Conservation (phyloP, 2,113 vertebrate species). For the Spea bombifrons region DNA sequence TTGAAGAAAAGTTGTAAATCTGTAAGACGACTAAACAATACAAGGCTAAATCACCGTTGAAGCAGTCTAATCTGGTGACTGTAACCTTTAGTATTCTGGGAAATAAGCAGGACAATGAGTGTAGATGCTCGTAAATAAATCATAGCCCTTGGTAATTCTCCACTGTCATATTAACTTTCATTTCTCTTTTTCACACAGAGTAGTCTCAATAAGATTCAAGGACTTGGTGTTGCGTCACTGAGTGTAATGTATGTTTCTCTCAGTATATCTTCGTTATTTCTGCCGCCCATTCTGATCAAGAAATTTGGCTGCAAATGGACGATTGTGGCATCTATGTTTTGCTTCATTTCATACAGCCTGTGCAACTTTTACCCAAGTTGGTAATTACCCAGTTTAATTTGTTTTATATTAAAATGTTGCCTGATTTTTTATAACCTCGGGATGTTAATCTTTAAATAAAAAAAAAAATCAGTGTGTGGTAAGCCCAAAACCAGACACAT, state of each 20-base stretch:
- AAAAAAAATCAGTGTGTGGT: too few species aligned
- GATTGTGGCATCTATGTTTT: conserved; percentile 38
- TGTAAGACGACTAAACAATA: not conserved
- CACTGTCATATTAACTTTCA: not conserved
- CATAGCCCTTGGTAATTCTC: not conserved
- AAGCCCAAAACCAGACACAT: too few species aligned
- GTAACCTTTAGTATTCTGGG: not conserved
- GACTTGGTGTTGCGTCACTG: conserved; percentile 40
- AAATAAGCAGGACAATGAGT: not conserved
- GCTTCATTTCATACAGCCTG: conserved; percentile 41
- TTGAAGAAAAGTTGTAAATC: too few species aligned
- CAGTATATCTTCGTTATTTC: conserved; percentile 31
- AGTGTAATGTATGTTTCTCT: conserved; percentile 47
- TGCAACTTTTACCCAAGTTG: conserved; percentile 44
- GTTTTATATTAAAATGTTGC: too few species aligned
- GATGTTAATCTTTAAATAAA: too few species aligned
- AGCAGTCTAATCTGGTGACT: not conserved
- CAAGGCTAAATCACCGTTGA: not conserved
- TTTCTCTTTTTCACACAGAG: conserved; percentile 19
- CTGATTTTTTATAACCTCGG: too few species aligned
- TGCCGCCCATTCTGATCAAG: conserved; percentile 39
- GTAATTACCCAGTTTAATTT: conserved; percentile 12
- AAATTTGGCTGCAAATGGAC: conserved; percentile 44
- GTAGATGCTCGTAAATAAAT: not conserved
- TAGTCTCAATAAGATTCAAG: conserved; percentile 33